Evolutionary conservation across 2,888 invertebrate genomes (phyloP), one percentile per base, ranked within the genome.

Genomic region (Keiferia lycopersicella): DNA sequence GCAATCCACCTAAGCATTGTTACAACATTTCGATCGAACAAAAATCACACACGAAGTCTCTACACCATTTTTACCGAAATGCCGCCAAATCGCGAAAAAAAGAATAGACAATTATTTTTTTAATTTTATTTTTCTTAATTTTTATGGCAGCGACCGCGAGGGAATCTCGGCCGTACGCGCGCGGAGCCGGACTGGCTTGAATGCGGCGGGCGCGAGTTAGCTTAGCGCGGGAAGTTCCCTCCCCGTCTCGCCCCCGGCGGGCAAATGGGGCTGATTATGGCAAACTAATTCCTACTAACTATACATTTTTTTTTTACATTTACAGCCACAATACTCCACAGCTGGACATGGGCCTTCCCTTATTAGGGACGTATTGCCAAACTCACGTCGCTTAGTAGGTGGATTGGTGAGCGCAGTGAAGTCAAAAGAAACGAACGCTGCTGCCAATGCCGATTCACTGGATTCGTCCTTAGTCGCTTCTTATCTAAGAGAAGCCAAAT

Each of bases 1-100:
- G 67, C 80, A 80, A 81, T 84, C 80, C 75, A 84, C 77, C 77
- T 86, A 82, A 81, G 77, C 90, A 90, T 90, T 77, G 81, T 88
- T 78, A 77, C 59, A 61, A 64, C 39, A 65, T 66, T 67, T 68
- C 59, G 67, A 64, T n/a, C n/a, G 2, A 62, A 61, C 61, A 67
- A 67, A 62, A 41, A 62, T 67, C 66, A 64, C 51, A 59, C 62
- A 61, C 22, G 48, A 62, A 38, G 53, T 34, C 22, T 50, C 48
- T 22, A 39, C 26, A 39, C 20, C 56, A 26, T 26, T 56, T 39
- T 11, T 10, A 10, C 10, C 10, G 22, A 67, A 63, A 68, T 71
- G 62, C 72, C 76, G 74, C 74, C 69, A 69, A 73, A 56, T 26
- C 34, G 56, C 56, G 56, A 56, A 34, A 71, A 66, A 57, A 39